These are phyloP conservation scores for Harpalus rubripes DNA, from an alignment of 2,888 invertebrate species.

Conservation along the genomic window DNA sequence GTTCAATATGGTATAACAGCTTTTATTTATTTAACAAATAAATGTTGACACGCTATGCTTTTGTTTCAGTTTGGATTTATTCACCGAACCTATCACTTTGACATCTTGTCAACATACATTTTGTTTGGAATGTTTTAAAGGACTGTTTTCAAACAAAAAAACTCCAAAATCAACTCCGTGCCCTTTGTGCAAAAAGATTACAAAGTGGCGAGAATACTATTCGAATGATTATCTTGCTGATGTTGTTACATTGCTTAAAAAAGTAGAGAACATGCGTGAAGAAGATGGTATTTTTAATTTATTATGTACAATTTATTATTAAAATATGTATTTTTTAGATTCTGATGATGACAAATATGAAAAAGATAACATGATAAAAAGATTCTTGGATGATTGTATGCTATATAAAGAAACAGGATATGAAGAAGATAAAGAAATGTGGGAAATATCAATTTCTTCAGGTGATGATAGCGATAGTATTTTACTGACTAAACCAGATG, in stretches of 20 bases:
- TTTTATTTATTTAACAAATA: constrained; percentile 30
- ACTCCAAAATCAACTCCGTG: constrained; percentile 22
- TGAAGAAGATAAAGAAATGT: not conserved
- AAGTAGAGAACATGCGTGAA: not conserved
- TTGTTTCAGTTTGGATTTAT: constrained; percentile 68
- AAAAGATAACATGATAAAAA: not conserved
- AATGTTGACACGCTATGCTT: not conserved
- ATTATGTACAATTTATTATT: constrained; percentile 10
- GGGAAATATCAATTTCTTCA: constrained; percentile 11
- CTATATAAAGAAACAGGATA: not conserved
- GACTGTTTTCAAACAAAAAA: constrained; percentile 33
- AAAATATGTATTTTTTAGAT: not conserved
- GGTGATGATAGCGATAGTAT: constrained; percentile 25
- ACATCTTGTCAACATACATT: constrained; percentile 68
- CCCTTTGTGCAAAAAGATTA: constrained; percentile 42
- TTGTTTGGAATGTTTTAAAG: constrained; percentile 68
- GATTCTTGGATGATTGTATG: constrained; percentile 38
- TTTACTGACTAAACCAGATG: not conserved
- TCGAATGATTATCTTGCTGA: constrained; percentile 14
- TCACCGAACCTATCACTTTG: constrained; percentile 67
- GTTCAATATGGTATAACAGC: constrained; percentile 69
- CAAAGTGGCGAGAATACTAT: constrained; percentile 31
- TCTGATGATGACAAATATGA: constrained; percentile 6
- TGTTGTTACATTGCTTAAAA: constrained; percentile 4
- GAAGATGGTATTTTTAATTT: constrained; percentile 13